phyloP scores from a whole-genome alignment of 2,797 vertebrate genomes.

The Sebastes baramenuke region DNA sequence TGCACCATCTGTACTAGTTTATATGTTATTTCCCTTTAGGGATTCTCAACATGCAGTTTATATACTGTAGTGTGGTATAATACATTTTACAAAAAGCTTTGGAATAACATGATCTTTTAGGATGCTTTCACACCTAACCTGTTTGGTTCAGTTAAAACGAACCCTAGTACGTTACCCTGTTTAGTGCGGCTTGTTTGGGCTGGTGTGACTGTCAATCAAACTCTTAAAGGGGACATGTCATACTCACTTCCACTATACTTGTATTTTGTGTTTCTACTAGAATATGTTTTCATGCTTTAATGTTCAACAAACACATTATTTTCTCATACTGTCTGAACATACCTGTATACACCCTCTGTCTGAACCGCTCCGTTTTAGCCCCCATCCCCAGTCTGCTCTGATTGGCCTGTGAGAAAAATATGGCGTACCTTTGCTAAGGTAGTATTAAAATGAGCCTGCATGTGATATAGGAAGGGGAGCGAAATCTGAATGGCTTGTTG shows the following conservation, averaged over 20 bases:
- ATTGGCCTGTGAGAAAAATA: no score
- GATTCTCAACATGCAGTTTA: constrained; percentile 23
- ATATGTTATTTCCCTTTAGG: not conserved
- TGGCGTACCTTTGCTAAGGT: no score
- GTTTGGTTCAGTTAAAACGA: not conserved
- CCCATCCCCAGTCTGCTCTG: rapidly evolving
- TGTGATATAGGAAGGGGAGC: rapidly evolving
- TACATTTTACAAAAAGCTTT: not conserved
- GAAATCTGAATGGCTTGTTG: no score
- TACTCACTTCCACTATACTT: no score
- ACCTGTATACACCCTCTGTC: no score
- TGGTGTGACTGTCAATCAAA: not conserved
- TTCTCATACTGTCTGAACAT: no score
- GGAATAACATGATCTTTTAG: not conserved
- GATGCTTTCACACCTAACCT: not conserved
- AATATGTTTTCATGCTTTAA: no score
- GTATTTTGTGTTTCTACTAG: no score
- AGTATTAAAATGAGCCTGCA: no score
- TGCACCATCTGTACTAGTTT: no score
- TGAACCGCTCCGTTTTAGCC: no score
- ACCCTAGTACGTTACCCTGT: not conserved
- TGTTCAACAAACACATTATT: no score
- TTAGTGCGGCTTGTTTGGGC: not conserved
- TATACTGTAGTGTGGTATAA: not conserved
- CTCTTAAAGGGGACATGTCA: not conserved